Evolutionary conservation across 2,888 invertebrate species (phyloP), one percentile per base, ranked within the genome.

Genomic region (Drosophila putrida): DNA sequence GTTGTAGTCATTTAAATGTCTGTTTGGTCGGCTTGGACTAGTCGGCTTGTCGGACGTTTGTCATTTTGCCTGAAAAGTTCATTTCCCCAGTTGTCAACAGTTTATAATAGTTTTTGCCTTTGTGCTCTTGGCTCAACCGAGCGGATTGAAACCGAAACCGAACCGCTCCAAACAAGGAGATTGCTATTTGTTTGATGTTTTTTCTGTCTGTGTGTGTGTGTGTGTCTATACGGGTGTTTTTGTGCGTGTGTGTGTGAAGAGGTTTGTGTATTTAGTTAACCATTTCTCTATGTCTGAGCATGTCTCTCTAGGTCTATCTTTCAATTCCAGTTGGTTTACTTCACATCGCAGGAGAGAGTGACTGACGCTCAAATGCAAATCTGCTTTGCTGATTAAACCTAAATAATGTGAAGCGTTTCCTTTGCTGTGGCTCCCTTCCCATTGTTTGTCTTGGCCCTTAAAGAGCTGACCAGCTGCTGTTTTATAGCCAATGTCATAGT

Each of bases 301-400:
- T 67, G 63, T 73, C 74, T 63, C 74, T 63, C 57, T 59, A 71
- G 69, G 51, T 71, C 60, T 55, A 69, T 71, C 69, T 74, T 80
- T 84, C 78, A 80, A 80, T 83, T 85, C 85, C 85, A 83, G 73
- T 84, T 80, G 84, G 86, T 80, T 84, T 85, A 82, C 75, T 85
- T 78, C 84, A 84, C 75, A 78, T 70, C 71, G 25, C 69, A 58
- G 64, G 69, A 67, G 62, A 70, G 73, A 70, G 82, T 15, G 43
- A 35, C 53, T 53, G 44, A 6, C 25, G 53, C 35, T 82, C 71
- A 72, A 75, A 85, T 84, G 84, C 79, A 84, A 86, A 85, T 85
- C 86, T 82, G 79, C 74, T 80, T 80, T 84, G 71, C 84, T 85
- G 84, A 85, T 85, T 85, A 85, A 86, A 86, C 84, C 82, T 79